Base-by-base conservation (phyloP, 2,888 invertebrate genomes). In the Danaus chrysippus region DNA sequence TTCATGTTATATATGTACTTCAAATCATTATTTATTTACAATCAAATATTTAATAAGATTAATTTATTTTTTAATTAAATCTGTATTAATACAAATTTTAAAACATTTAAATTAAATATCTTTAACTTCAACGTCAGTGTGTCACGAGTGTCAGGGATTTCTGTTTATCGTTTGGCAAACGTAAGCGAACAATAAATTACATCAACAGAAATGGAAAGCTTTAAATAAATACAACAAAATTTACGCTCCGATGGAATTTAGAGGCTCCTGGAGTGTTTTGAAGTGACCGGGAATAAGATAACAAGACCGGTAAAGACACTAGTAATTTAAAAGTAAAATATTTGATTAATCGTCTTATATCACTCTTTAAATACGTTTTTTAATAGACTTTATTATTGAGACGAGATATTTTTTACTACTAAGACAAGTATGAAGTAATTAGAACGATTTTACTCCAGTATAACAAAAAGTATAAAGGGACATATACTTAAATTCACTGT, bases 161-260 rank as follows among this genome's bases (percentile, higher is more conserved):
- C 11, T 17, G 10, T 49, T 49, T 49, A 54, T 59, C 42, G 43
- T n/a, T 54, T 53, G 34, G 17, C 10, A 46, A 44, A 62, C 60
- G 17, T 17, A 42, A 49, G 54, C 58, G 42, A 23, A 12, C 57
- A n/a, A 43, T 60, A 63, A 55, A 63, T 60, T 43, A 34, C 56
- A 41, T 46, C 49, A 42, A 58, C 13, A 54, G 44, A 57, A 60
- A 57, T 62, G 58, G 52, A 62, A 58, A 62, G 58, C 57, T 42
- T 60, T 63, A 63, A 63, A 63, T 54, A 63, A n/a, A 63, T 58
- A 60, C 56, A 41, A 43, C 53, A 62, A 62, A 64, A 44, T 62
- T 64, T 56, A 19, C 42, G 43, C 34, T 53, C 59, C 49, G 15
- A 64, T 59, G 56, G 59, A 64, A 66, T 66, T 66, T 64, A 60